These are phyloP conservation scores for Sarcoramphus papa DNA, from an alignment of 2,797 vertebrate genomes.

Conservation along the genomic window DNA sequence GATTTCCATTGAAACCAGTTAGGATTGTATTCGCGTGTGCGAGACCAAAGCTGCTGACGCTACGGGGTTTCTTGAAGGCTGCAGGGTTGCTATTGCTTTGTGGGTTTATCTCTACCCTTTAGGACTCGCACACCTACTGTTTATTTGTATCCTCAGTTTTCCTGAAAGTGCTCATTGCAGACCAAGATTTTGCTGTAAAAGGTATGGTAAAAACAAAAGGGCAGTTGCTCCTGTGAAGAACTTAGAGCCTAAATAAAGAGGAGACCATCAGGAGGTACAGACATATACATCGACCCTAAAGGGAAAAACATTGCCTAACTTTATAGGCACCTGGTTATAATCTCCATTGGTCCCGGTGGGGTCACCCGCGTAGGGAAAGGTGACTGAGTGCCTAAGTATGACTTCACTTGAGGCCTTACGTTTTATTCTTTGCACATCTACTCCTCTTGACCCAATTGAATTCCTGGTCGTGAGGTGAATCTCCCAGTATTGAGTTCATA, in stretches of 20 bases:
- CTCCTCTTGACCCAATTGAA: background rate
- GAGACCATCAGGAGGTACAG: fast-evolving
- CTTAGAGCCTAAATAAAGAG: background rate
- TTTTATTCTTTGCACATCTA: background rate
- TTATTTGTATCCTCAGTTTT: background rate
- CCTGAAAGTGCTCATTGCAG: background rate
- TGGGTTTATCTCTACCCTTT: background rate
- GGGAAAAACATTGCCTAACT: background rate
- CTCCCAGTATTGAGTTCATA: background rate
- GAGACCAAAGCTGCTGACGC: background rate
- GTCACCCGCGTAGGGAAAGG: background rate
- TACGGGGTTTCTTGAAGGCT: background rate
- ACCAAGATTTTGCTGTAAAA: background rate
- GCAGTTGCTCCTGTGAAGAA: background rate
- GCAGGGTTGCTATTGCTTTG: background rate
- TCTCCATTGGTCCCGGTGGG: background rate
- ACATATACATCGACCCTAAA: fast-evolving
- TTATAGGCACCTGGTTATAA: background rate
- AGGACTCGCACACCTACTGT: background rate
- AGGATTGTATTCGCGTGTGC: fast-evolving
- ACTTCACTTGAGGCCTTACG: background rate
- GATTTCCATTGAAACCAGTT: background rate
- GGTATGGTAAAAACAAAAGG: background rate
- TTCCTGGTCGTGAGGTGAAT: background rate
- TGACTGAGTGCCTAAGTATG: background rate